These are phyloP conservation scores for Artibeus jamaicensis DNA, from an alignment of 2,797 vertebrate genomes.

Conservation along the genomic window DNA sequence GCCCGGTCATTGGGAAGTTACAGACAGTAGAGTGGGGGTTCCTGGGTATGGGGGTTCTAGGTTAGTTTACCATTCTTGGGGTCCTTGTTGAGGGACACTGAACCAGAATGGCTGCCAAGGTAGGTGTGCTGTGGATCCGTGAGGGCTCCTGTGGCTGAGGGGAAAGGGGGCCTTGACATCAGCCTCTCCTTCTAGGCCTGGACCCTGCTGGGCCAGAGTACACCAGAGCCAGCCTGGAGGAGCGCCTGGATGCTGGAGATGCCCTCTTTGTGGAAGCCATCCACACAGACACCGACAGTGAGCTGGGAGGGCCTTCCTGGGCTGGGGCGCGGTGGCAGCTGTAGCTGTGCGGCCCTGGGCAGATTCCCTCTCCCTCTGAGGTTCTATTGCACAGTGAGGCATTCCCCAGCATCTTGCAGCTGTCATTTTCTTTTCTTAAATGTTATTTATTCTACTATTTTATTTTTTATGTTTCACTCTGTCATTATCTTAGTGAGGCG, in stretches of 20 bases:
- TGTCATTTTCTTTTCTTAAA: background rate
- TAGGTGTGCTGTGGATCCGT: too few relatives aligned
- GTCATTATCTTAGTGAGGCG: background rate
- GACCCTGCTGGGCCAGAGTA: slow-evolving; percentile 97
- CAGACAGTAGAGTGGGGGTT: background rate
- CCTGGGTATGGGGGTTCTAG: background rate
- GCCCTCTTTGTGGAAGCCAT: slow-evolving; percentile 96
- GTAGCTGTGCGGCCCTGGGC: background rate
- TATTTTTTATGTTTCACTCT: background rate
- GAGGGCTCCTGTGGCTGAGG: background rate
- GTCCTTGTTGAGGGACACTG: background rate
- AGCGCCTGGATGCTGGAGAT: slow-evolving; percentile 93
- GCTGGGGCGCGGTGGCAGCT: background rate
- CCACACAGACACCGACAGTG: slow-evolving; percentile 96
- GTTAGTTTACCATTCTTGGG: background rate
- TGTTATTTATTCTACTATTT: background rate
- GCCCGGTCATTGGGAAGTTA: background rate
- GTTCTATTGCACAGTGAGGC: background rate
- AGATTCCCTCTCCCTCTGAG: background rate
- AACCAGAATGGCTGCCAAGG: background rate
- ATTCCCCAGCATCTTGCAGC: background rate
- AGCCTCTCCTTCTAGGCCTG: slow-evolving; percentile 84
- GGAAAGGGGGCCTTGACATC: background rate
- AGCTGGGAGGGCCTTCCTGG: slow-evolving; percentile 67
- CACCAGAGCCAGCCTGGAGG: slow-evolving; percentile 87